Base-by-base conservation (phyloP, 2,888 invertebrate species). In the Hyposoter didymator region DNA sequence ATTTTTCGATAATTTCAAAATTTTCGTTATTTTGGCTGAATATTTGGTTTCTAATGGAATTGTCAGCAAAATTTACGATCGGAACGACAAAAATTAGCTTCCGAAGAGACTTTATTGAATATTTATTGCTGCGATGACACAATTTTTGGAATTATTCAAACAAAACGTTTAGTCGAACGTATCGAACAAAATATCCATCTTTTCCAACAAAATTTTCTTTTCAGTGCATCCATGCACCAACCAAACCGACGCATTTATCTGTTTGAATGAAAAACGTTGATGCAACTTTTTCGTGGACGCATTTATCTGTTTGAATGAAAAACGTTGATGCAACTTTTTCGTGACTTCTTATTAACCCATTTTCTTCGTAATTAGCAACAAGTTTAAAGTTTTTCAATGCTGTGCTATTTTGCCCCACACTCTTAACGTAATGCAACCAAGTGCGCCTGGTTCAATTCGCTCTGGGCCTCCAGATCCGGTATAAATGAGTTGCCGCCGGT, bases 401-500 rank as follows among this genome's bases (percentile, higher is more conserved):
- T 55, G 19, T 8, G 32, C 19, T 4, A 69, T 78, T 69, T 78
- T 78, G 28, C 55, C 43, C 55, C 55, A 22, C 12, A 43, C 22
- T 47, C 64, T 73, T 39, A 47, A 43, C 14, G 28, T 69, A 69
- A 67, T 55, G 49, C 69, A 66, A 55, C 17, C 52, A n/a, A 69
- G 67, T 55, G 39, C 39, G 55, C 52, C 35, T 43, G 55, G 39
- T n/a, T 35, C 32, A 45, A 49, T 39, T 62, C 47, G 47, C 76
- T 66, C 35, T 66, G 74, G 35, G 62, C 39, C 59, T 69, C 69
- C 22, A 69, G 73, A 69, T 62, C 35, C 43, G 45, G 28, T 70
- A 47, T 76, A 64, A 80, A 80, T 76, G 70, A 70, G 66, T 47
- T 66, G 19, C 49, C 64, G 69, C 59, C 55, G 62, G 49, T 73